Conservation (phyloP, 2,888 invertebrate species). For the Alcis repandata region DNA sequence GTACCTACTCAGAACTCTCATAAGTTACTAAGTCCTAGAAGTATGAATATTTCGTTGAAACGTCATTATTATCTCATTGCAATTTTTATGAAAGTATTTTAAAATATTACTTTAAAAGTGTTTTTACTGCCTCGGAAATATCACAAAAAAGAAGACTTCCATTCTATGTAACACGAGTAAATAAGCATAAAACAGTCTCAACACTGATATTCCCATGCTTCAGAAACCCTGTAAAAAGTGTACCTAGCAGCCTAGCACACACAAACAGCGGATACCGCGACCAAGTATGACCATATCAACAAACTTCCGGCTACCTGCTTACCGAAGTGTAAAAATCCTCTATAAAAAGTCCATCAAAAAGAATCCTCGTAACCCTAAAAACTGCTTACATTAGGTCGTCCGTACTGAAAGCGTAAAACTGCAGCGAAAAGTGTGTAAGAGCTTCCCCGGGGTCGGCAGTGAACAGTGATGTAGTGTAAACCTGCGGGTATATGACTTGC, state of each 20-base stretch:
- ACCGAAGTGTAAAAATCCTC: slow-evolving; percentile 25
- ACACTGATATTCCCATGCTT: not conserved
- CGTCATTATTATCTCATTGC: not conserved
- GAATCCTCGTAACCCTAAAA: slow-evolving; percentile 47
- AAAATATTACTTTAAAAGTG: not conserved
- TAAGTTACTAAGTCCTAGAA: not conserved
- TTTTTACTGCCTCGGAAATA: not conserved
- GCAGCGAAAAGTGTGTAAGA: slow-evolving; percentile 36
- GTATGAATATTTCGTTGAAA: not conserved
- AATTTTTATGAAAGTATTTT: no score
- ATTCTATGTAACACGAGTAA: not conserved
- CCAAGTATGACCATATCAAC: not conserved
- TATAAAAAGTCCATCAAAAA: slow-evolving; percentile 43
- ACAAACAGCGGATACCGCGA: not conserved
- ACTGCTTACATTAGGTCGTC: slow-evolving; percentile 47
- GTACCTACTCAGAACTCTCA: not conserved
- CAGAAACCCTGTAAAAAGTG: not conserved
- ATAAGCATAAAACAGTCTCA: not conserved
- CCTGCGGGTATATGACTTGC: slow-evolving; percentile 25
- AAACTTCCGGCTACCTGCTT: slow-evolving; percentile 13
- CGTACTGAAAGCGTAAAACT: slow-evolving; percentile 41
- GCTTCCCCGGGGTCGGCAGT: no score
- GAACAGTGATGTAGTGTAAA: slow-evolving; percentile 18
- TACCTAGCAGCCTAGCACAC: not conserved
- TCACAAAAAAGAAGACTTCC: not conserved